Evolutionary conservation across 37 sponge, comb jelly and placozoan species (phyloP).

Genomic region (Halichondria panicea): DNA sequence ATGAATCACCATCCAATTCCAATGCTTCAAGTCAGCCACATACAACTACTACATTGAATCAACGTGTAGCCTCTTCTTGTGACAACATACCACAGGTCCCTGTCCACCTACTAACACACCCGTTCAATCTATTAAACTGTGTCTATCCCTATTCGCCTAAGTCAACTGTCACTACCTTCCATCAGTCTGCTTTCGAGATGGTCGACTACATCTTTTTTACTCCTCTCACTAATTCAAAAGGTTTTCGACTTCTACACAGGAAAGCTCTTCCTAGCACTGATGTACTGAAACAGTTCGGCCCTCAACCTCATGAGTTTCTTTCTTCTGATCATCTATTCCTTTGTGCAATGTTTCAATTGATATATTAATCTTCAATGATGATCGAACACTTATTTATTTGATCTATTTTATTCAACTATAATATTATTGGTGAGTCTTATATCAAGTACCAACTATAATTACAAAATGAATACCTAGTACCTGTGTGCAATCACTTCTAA

Average conservation of each 20-base stretch:
- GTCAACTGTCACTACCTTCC: slow-evolving; percentile 70
- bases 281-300: slow-evolving; percentile 60
- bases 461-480: no score
- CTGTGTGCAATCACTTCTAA: no score
- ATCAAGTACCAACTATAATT: no score
- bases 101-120: slow-evolving; percentile 68
- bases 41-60: no score
- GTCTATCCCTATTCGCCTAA: slow-evolving; percentile 45
- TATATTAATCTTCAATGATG: no score
- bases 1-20: not conserved
- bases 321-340: slow-evolving; percentile 86
- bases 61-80: no score
- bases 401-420: no score
- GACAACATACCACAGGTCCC: no score
- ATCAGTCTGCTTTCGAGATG: slow-evolving; percentile 49
- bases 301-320: slow-evolving; percentile 70
- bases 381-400: no score
- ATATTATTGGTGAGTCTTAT: no score
- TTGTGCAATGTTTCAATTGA: slow-evolving; percentile 57
- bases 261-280: slow-evolving; percentile 51
- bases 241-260: slow-evolving; percentile 52
- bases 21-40: not conserved
- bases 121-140: slow-evolving; percentile 49
- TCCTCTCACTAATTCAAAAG: not conserved
- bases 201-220: slow-evolving; percentile 87